phyloP scores from a whole-genome alignment of 2,113 vertebrate genomes.

The Astatoreochromis straeleni region DNA sequence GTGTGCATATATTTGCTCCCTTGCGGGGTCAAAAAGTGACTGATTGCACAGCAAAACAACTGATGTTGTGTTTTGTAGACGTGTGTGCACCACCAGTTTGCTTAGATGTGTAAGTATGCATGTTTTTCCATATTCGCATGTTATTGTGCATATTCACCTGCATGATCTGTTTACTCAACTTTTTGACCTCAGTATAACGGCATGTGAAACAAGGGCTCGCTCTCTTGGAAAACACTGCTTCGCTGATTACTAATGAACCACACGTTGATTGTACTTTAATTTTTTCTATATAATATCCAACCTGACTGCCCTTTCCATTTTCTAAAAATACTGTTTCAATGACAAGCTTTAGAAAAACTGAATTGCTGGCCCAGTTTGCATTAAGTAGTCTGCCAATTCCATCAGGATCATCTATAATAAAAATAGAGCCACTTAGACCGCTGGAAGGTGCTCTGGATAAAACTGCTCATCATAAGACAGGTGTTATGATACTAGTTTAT shows the following conservation, averaged over 20 bases:
- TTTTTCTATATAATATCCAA: neutral
- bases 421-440: slow-evolving; percentile 24
- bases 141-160: neutral
- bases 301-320: neutral
- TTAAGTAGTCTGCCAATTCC: slow-evolving; percentile 39
- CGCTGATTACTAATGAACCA: neutral
- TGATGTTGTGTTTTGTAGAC: neutral
- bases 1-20: neutral
- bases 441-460: slow-evolving; percentile 19
- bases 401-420: slow-evolving; percentile 8
- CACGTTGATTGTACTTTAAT: neutral
- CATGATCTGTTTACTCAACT: neutral
- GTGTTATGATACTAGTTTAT: neutral
- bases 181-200: neutral
- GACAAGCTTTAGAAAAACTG: neutral
- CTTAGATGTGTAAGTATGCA: neutral
- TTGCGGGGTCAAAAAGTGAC: neutral
- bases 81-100: neutral
- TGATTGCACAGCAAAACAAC: neutral
- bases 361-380: slow-evolving; percentile 36
- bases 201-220: neutral
- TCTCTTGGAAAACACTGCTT: neutral
- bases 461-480: neutral
- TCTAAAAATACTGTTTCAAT: slow-evolving; percentile 17
- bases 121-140: neutral